Percentiles rank a stretch among this genome's conserved stretches.
Conservation (phyloP, 2,888 invertebrate species). For the Scelioninae gen. 1 region DNA sequence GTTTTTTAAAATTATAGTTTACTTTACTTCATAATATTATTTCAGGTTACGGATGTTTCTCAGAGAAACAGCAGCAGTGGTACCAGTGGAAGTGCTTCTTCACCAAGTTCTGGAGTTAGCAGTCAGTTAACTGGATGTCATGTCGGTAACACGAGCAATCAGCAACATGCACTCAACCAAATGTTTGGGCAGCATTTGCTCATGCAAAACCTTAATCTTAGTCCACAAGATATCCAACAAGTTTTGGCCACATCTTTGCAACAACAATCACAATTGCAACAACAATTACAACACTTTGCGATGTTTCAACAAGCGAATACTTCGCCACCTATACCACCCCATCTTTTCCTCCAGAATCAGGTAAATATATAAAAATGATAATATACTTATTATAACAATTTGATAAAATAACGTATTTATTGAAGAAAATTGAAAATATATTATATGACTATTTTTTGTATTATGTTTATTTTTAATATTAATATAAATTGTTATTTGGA, state of each 20-base stretch:
- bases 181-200: conserved; percentile 83
- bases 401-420: too few relatives aligned
- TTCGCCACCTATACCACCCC: conserved; percentile 85
- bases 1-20: too few relatives aligned
- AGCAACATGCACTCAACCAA: conserved; percentile 83
- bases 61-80: conserved; percentile 84
- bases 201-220: conserved; percentile 82
- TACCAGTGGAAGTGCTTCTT: conserved; percentile 84
- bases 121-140: conserved; percentile 84
- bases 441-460: too few relatives aligned
- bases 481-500: neutral
- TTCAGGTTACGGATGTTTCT: conserved; percentile 85
- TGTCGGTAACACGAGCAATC: conserved; percentile 77
- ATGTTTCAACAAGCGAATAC: conserved; percentile 53
- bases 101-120: conserved; percentile 85
- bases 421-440: too few relatives aligned
- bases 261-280: conserved; percentile 87
- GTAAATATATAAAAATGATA: too few relatives aligned
- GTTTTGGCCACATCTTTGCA: conserved; percentile 87
- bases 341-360: conserved; percentile 92
- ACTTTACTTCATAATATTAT: neutral
- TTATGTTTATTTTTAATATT: too few relatives aligned
- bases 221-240: conserved; percentile 82
- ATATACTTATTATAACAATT: too few relatives aligned
- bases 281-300: conserved; percentile 84